Percentiles rank a stretch among this genome's conserved stretches.
Conservation (phyloP, 2,888 invertebrate species). For the Tanypteryx hageni region DNA sequence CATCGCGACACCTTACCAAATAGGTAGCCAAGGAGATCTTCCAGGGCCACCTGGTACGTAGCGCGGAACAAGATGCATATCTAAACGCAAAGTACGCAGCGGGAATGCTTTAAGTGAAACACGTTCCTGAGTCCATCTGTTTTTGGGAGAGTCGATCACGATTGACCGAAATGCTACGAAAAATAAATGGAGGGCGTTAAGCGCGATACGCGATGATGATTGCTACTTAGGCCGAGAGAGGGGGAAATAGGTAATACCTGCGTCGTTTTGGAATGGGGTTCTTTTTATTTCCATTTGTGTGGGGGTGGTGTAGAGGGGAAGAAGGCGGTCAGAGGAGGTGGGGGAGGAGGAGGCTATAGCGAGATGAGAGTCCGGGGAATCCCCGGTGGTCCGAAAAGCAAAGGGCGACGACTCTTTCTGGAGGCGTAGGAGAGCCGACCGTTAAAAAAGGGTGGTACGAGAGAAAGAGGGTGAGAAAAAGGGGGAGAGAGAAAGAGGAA, state of each 20-base stretch:
- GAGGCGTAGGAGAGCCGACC: background rate
- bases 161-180: constrained; percentile 45
- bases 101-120: background rate
- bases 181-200: constrained; percentile 43
- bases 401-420: background rate
- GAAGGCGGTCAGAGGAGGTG: background rate
- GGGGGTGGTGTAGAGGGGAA: background rate
- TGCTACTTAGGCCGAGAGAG: no score
- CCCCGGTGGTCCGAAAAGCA: background rate
- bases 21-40: constrained; percentile 2
- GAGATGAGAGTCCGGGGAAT: background rate
- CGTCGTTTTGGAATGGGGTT: no score
- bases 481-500: background rate
- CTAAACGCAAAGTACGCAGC: background rate
- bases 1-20: background rate
- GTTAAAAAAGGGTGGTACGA: background rate
- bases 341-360: no score
- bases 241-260: no score
- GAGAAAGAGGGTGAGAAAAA: background rate
- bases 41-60: constrained; percentile 37
- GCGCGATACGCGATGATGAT: background rate
- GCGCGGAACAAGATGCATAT: constrained; percentile 42
- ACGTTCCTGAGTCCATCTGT: constrained; percentile 9
- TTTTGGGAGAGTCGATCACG: constrained; percentile 54
- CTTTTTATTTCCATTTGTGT: background rate